Conservation (phyloP, 2,888 invertebrate genomes). For the Scaptomyza cyrtandrae region DNA sequence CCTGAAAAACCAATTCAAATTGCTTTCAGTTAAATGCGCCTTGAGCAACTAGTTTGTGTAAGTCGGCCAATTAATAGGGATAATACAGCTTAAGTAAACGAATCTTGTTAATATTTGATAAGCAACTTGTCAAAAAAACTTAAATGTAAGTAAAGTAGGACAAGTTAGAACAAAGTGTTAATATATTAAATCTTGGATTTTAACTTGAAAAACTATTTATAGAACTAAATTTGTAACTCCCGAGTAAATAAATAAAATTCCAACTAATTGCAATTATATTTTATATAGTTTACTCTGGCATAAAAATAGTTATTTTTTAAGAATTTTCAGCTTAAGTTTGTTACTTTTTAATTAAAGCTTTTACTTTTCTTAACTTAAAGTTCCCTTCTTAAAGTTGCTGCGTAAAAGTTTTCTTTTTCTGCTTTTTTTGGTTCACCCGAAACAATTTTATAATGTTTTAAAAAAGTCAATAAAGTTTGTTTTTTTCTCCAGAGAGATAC, state of each 20-base stretch:
- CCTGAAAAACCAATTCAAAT: slow-evolving; percentile 47
- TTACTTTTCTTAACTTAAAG: background rate
- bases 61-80: background rate
- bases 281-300: background rate
- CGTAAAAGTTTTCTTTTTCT: too few relatives aligned
- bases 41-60: background rate
- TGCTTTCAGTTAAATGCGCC: slow-evolving; percentile 9
- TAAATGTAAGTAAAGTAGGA: too few relatives aligned
- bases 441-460: background rate
- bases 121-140: background rate
- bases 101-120: background rate
- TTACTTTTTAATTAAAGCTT: background rate
- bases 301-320: background rate
- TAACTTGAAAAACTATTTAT: too few relatives aligned
- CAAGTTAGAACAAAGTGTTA: too few relatives aligned
- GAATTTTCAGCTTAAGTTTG: background rate
- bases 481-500: background rate
- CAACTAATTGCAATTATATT: too few relatives aligned
- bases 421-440: too few relatives aligned
- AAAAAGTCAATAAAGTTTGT: slow-evolving; percentile 1
- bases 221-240: too few relatives aligned
- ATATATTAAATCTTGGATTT: too few relatives aligned
- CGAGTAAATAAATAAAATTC: too few relatives aligned
- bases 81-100: background rate
- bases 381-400: too few relatives aligned